Base-by-base conservation (phyloP, 2,888 invertebrate genomes). In the Machimus rusticus region DNA sequence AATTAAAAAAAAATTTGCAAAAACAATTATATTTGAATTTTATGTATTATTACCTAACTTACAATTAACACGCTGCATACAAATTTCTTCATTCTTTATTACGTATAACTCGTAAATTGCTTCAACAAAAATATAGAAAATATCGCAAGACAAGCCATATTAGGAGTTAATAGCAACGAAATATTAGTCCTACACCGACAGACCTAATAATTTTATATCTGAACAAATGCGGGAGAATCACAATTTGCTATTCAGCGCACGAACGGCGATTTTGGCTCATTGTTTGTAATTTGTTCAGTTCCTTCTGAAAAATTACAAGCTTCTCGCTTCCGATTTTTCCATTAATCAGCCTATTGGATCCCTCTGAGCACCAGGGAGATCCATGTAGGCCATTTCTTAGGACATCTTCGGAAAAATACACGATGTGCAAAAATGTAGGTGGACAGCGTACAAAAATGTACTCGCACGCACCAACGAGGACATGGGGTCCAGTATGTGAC, bases 271-370 rank as follows among this genome's bases (percentile, higher is more conserved):
- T 79, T 43, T 23, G 46, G 51, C 79, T 79, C 79, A 51, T 79
- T 79, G 23, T 51, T 79, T 46, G 79, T 79, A 79, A 51, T 79
- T 51, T 79, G 79, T 79, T 79, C 51, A 46, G 51, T 79, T 79
- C 51, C 31, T 46, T 79, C 51, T 51, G 79, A 79, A 51, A 79
- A 79, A 79, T 79, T 79, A 51, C 51, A 79, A 79, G 51, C 31
- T 9, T 46, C 51, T 31, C 79, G 37, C 2, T 51, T 14, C 79
- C 46, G 51, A 51, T 28, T 12, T 79, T 39, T 51, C 23, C 79
- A 51, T 79, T 79, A 79, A 79, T 79, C 79, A 79, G 79, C 51
- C 46, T 79, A 46, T 79, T 79, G n/a, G 51, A 79, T 79, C 46
- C 51, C 1, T 51, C 31, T 23, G 79, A 79, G 31, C 28, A 51